A percentile compares a stretch with the other conserved stretches of the same genome.
These are phyloP conservation scores for Gopherus evgoodei DNA, from an alignment of 2,113 vertebrate species.

Conservation along the genomic window DNA sequence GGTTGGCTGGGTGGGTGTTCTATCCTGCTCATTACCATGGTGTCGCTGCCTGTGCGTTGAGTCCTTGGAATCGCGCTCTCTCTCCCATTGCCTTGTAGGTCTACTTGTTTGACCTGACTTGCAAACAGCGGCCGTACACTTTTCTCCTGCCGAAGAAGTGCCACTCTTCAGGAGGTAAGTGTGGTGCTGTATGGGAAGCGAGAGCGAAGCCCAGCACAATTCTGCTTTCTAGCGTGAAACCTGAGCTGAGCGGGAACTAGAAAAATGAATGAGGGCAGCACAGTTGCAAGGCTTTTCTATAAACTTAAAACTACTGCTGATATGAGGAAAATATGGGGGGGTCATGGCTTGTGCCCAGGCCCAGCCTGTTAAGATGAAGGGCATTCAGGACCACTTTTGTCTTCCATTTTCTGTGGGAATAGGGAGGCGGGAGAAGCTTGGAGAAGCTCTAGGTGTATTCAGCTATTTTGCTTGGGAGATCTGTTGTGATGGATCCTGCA, in stretches of 20 bases:
- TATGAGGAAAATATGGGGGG: neutral
- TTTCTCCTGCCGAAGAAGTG: constrained; percentile 94
- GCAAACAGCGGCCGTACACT: constrained; percentile 95
- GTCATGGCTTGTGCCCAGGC: fast-evolving
- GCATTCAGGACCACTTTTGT: neutral
- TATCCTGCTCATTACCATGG: neutral
- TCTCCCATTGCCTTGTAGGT: constrained; percentile 81
- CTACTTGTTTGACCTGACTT: constrained; percentile 97
- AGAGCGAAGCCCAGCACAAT: neutral
- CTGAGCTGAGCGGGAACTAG: neutral
- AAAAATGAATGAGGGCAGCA: neutral
- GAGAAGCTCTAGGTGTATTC: neutral
- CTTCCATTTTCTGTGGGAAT: neutral
- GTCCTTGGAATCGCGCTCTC: neutral
- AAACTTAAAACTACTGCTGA: neutral
- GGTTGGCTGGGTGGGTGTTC: neutral
- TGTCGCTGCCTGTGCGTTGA: neutral
- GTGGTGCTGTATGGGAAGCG: neutral
- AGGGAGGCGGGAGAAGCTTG: neutral
- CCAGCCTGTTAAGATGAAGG: neutral
- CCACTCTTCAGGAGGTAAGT: constrained; percentile 88
- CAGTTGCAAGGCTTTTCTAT: neutral
- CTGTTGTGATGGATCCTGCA: neutral
- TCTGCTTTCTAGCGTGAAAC: neutral
- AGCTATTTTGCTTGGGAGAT: neutral